Conservation (phyloP, 2,888 invertebrate genomes). For the Spisula solida region DNA sequence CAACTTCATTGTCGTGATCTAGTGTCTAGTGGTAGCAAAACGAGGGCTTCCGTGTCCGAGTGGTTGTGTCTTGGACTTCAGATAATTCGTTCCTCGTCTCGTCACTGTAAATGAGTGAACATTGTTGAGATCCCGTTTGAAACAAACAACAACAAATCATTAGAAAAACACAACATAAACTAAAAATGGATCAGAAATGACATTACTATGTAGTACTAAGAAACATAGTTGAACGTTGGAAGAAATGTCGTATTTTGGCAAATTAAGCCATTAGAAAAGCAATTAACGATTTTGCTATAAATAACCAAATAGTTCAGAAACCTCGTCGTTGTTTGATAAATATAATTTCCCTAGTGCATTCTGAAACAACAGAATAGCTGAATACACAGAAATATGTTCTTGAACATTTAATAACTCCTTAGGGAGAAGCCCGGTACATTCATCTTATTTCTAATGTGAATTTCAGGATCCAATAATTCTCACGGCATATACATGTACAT, state of each 20-base stretch:
- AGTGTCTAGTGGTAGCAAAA: not conserved
- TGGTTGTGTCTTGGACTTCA: no score
- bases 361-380: not conserved
- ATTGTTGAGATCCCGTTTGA: no score
- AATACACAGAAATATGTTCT: not conserved
- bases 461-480: not conserved
- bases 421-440: not conserved
- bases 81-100: no score
- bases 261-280: not conserved
- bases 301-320: not conserved
- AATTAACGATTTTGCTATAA: not conserved
- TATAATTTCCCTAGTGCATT: not conserved
- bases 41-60: no score
- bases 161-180: no score
- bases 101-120: no score
- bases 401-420: not conserved
- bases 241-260: not conserved
- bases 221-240: not conserved
- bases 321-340: not conserved
- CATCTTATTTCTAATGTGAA: not conserved
- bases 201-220: not conserved
- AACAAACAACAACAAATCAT: no score
- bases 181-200: no score
- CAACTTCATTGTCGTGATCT: not conserved
- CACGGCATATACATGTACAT: not conserved